Percentiles rank a stretch among this genome's conserved stretches.
Evolutionary conservation across 2,888 invertebrate genomes (phyloP).

Genomic region (Drosophila austrosaltans): DNA sequence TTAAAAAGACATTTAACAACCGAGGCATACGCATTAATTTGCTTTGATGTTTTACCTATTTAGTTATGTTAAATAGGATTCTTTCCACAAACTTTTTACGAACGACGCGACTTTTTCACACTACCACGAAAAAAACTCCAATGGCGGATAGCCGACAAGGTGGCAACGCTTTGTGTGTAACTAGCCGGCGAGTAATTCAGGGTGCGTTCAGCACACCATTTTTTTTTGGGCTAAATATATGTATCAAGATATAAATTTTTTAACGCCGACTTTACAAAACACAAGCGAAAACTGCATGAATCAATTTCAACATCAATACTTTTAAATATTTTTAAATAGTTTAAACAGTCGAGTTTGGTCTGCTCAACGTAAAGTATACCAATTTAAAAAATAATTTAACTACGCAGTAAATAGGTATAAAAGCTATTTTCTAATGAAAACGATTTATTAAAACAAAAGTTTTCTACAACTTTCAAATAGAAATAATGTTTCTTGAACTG

Average conservation of each 20-base stretch:
- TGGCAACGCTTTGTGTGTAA: conserved; percentile 33
- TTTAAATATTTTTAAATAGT: no score
- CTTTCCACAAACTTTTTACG: conserved; percentile 69
- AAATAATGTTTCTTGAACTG: neutral
- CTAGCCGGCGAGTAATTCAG: conserved; percentile 26
- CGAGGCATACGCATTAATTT: neutral
- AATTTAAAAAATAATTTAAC: no score
- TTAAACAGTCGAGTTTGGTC: no score
- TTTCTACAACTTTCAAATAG: neutral
- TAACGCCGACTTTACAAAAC: no score
- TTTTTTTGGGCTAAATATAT: neutral
- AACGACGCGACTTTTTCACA: conserved; percentile 73
- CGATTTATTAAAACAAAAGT: neutral
- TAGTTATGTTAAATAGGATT: conserved; percentile 60
- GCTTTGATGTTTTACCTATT: conserved; percentile 61
- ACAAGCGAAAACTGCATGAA: no score
- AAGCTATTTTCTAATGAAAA: no score
- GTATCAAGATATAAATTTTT: no score
- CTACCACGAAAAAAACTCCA: conserved; percentile 54
- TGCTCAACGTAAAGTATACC: no score
- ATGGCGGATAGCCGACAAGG: conserved; percentile 78
- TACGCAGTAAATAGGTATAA: no score
- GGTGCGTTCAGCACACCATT: conserved; percentile 1
- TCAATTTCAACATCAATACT: no score
- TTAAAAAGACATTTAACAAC: neutral